These are phyloP conservation scores for Campylomormyrus tamandua DNA, from an alignment of 2,113 vertebrate genomes.

Conservation along the genomic window DNA sequence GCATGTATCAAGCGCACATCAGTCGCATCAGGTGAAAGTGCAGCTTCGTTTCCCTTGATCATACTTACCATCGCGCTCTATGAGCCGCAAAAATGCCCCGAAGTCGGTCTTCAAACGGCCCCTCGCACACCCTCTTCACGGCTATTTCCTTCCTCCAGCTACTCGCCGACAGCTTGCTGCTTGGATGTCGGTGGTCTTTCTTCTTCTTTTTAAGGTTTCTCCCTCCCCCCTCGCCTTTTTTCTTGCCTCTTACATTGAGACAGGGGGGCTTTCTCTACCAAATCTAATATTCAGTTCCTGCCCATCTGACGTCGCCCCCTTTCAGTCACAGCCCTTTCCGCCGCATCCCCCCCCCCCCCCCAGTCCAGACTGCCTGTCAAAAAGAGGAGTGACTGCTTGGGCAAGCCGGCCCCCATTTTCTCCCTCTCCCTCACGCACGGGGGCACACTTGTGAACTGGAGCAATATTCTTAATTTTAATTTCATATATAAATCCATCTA, in stretches of 20 bases:
- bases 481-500: background rate
- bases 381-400: background rate
- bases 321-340: background rate
- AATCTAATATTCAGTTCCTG: conserved; percentile 1
- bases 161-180: background rate
- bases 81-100: background rate
- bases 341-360: background rate
- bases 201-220: conserved; percentile 6
- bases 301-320: conserved; percentile 19
- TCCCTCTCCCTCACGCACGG: background rate
- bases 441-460: background rate
- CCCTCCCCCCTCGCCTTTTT: conserved; percentile 21
- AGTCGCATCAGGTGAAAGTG: background rate
- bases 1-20: background rate
- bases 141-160: background rate
- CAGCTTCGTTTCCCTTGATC: background rate
- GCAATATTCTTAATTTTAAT: background rate
- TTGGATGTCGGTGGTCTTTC: conserved; percentile 1
- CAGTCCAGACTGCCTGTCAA: conserved; percentile 7
- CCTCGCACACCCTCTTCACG: background rate
- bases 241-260: conserved; percentile 1
- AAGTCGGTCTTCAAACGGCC: background rate
- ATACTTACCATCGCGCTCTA: background rate
- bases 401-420: background rate
- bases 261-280: conserved; percentile 7